Evolutionary conservation across 2,113 vertebrate genomes (phyloP).

Genomic region (Todiramphus saurophagus): DNA sequence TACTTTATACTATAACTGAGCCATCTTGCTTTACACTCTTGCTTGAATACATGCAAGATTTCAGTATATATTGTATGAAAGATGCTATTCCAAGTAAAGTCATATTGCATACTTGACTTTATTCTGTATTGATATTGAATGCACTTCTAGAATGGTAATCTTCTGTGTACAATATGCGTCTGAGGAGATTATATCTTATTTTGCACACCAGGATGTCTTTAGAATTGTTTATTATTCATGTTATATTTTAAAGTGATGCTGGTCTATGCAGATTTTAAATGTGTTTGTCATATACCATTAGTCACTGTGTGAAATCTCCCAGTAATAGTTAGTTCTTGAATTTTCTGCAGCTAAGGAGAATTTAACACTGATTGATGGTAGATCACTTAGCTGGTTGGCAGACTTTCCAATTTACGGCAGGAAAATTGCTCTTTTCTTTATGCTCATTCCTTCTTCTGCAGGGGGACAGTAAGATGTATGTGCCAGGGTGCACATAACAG

Average conservation of each 20-base stretch:
- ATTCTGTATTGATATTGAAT: constrained; percentile 63
- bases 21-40: neutral
- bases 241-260: constrained; percentile 74
- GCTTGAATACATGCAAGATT: neutral
- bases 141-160: constrained; percentile 62
- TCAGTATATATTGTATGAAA: neutral
- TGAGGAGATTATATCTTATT: constrained; percentile 75
- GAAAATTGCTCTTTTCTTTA: constrained; percentile 91
- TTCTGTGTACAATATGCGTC: constrained; percentile 65
- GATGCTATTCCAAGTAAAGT: constrained; percentile 45
- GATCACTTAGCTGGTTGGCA: constrained; percentile 91
- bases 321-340: constrained; percentile 86
- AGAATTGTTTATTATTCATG: constrained; percentile 75
- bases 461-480: constrained; percentile 74
- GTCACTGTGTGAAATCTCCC: constrained; percentile 85
- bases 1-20: neutral
- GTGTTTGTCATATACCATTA: constrained; percentile 90
- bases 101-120: constrained; percentile 45
- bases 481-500: constrained; percentile 62
- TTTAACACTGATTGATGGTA: constrained; percentile 90
- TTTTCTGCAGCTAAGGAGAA: constrained; percentile 85
- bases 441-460: constrained; percentile 81
- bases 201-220: constrained; percentile 64
- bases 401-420: constrained; percentile 89
- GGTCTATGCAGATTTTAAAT: constrained; percentile 85